phyloP scores from a whole-genome alignment of 2,797 vertebrate genomes.

The Phrynocephalus guinanensis region DNA sequence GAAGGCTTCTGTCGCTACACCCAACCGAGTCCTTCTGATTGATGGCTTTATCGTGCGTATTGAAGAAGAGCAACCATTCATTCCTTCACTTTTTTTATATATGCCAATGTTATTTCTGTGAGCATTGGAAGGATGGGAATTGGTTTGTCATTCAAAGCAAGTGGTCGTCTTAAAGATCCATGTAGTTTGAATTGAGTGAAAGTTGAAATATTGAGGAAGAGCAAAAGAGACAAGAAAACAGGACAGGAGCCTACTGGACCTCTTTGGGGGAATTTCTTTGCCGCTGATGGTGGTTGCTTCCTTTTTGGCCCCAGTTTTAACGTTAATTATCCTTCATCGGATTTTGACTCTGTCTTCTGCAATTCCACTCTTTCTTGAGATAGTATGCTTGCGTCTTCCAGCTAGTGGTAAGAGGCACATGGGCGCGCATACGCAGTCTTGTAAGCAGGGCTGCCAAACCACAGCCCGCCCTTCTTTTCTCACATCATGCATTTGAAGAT shows the following conservation, averaged over 20 bases:
- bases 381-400: neutral
- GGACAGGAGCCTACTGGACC: neutral
- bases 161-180: too few species aligned
- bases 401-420: neutral
- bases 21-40: neutral
- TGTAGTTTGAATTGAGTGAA: neutral
- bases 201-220: neutral
- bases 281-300: neutral
- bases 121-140: neutral
- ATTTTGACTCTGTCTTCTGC: neutral
- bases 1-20: neutral
- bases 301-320: neutral
- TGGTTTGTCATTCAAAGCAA: neutral
- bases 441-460: slow-evolving; percentile 18
- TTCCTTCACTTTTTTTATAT: neutral
- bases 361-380: slow-evolving; percentile 5
- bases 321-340: neutral
- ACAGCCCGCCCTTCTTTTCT: neutral
- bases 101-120: neutral
- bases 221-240: neutral
- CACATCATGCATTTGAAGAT: slow-evolving; percentile 1
- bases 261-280: neutral
- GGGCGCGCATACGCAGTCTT: neutral
- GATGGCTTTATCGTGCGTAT: neutral
- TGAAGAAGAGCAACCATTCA: neutral